These are phyloP conservation scores for Ammodytes marinus DNA, from an alignment of 2,113 vertebrate species.

Conservation along the genomic window DNA sequence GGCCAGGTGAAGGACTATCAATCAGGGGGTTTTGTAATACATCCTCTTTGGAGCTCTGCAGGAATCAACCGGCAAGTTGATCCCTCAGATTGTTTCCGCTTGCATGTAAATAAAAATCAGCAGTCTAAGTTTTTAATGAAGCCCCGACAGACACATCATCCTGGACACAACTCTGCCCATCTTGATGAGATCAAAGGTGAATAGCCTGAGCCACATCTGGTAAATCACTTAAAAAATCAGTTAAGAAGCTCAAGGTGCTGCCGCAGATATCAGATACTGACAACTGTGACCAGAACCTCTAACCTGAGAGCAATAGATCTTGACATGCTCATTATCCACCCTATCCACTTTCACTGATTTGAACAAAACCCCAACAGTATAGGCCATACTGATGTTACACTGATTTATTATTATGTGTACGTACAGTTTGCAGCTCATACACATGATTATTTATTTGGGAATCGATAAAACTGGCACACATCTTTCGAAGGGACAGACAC, in stretches of 20 bases:
- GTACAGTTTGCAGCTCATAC: neutral
- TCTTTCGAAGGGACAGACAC: conserved; percentile 49
- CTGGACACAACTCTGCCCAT: neutral
- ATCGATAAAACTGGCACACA: neutral
- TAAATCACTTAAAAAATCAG: conserved; percentile 78
- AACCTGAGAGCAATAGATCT: conserved; percentile 68
- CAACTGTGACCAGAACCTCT: conserved; percentile 69
- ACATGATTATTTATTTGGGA: conserved; percentile 35
- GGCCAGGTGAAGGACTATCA: conserved; percentile 51
- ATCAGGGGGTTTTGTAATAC: conserved; percentile 19
- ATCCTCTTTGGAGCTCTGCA: conserved; percentile 22
- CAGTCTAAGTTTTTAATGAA: neutral
- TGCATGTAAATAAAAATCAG: neutral
- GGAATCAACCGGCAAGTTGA: neutral
- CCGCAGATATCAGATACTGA: conserved; percentile 65
- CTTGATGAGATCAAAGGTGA: conserved; percentile 9
- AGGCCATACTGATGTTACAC: neutral
- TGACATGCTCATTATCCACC: conserved; percentile 64
- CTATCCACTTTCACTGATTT: conserved; percentile 57
- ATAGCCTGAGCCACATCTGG: conserved; percentile 69
- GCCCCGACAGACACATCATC: neutral
- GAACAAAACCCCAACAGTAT: neutral
- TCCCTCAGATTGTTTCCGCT: neutral
- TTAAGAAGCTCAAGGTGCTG: conserved; percentile 72
- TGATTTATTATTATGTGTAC: neutral